A percentile compares a stretch with the other conserved stretches of the same genome.
phyloP scores from a whole-genome alignment of 2,888 invertebrate species.

The Leptura quadrifasciata region DNA sequence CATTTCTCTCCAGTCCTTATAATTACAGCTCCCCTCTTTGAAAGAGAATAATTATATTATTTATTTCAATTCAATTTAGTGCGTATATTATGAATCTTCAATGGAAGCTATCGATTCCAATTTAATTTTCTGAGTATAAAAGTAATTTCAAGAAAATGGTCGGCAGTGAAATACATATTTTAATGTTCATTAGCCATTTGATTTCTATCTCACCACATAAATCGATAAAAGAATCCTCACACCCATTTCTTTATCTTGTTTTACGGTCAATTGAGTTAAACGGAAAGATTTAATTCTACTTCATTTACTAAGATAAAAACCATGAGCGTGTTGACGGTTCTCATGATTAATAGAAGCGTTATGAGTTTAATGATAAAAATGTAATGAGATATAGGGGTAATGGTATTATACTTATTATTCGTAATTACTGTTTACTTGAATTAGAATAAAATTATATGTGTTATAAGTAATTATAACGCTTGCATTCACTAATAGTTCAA shows the following conservation, averaged over 20 bases:
- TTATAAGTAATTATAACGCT: too few relatives aligned
- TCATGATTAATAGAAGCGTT: constrained; percentile 18
- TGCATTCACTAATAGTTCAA: too few relatives aligned
- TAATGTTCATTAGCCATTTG: constrained; percentile 35
- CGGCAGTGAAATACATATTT: constrained; percentile 26
- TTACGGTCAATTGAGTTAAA: constrained; percentile 50
- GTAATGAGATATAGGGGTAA: not conserved
- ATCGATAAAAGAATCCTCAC: constrained; percentile 45
- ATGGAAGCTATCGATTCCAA: not conserved
- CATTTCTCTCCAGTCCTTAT: too few relatives aligned
- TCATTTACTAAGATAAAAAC: constrained; percentile 43
- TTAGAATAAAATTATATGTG: too few relatives aligned
- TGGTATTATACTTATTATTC: not conserved
- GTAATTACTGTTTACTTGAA: too few relatives aligned
- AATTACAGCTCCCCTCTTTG: too few relatives aligned
- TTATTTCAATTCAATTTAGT: not conserved
- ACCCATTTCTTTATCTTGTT: constrained; percentile 50
- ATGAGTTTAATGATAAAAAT: not conserved
- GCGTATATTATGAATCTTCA: constrained; percentile 1
- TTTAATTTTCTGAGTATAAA: not conserved
- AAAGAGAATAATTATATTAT: not conserved
- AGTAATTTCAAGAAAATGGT: not conserved
- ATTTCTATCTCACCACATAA: constrained; percentile 36
- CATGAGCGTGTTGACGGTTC: constrained; percentile 24
- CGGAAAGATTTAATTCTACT: constrained; percentile 47